phyloP scores from a whole-genome alignment of 1,140 invertebrate genomes.

The Tachypleus tridentatus region DNA sequence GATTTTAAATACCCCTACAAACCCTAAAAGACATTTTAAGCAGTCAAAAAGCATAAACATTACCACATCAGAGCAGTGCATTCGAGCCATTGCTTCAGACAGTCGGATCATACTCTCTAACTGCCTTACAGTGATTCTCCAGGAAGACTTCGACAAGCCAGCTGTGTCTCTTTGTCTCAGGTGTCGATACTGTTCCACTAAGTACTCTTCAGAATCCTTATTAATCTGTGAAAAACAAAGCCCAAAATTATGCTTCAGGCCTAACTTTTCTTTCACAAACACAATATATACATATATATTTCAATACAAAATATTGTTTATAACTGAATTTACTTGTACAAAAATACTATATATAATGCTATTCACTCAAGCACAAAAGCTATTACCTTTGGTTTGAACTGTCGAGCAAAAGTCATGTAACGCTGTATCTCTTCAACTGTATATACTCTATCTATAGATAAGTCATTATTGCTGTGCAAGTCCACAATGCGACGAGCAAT shows the following conservation, averaged over 20 bases:
- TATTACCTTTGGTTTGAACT: slow-evolving; percentile 86
- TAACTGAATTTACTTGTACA: no score
- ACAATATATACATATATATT: no score
- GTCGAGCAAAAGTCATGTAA: slow-evolving; percentile 92
- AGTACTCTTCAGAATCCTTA: slow-evolving; percentile 63
- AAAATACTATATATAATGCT: no score
- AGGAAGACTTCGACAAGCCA: slow-evolving; percentile 55
- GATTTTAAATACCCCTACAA: no score
- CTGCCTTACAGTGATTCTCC: slow-evolving; percentile 98
- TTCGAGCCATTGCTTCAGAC: slow-evolving; percentile 89
- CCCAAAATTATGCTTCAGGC: slow-evolving; percentile 2
- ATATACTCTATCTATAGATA: slow-evolving; percentile 64
- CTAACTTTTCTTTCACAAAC: no score
- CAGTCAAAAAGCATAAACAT: slow-evolving; percentile 7
- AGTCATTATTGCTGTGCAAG: slow-evolving; percentile 69
- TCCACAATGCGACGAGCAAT: slow-evolving; percentile 94
- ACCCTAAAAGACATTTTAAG: no score
- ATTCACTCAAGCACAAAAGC: slow-evolving; percentile 9
- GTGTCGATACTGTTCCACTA: slow-evolving; percentile 81
- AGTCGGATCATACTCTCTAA: slow-evolving; percentile 93
- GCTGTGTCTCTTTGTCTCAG: slow-evolving; percentile 71
- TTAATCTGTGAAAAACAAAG: slow-evolving; percentile 33
- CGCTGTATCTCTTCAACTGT: slow-evolving; percentile 72
- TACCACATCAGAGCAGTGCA: slow-evolving; percentile 87
- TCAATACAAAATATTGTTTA: no score